Base-by-base conservation (phyloP, 1,140 invertebrate genomes). In the Xylocopa sonorina region DNA sequence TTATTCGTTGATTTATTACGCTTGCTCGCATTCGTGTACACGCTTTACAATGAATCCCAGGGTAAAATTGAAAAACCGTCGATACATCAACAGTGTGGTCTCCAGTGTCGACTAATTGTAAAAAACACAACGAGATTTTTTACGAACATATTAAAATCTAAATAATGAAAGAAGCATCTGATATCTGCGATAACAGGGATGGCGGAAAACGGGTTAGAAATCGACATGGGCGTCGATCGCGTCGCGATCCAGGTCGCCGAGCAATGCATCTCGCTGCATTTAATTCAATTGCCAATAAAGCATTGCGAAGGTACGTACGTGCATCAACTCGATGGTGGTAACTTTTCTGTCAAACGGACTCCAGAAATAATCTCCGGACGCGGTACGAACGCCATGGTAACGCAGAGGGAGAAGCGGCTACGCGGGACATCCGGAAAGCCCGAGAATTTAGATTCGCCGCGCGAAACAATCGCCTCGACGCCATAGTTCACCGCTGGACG, bases 241-340 rank as follows among this genome's bases (percentile, higher is more conserved):
- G 27, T 24, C 3, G 27, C 29, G 24, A 46, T 48, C 21, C 16
- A 66, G 27, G 27, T 66, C 63, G 43, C 18, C 43, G 18, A 10
- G 43, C 43, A 66, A 66, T 66, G 29, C 24, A 48, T 66, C 43
- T 21, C 27, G 16, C 24, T 12, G 43, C 27, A 48, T 66, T 66
- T 66, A 66, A 66, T 66, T 41, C 63, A 66, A 66, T 66, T n/a
- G 43, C 63, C 63, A 66, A 66, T 66, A 66, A 48, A 18, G 41
- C 38, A 24, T 66, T 66, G 18, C 21, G 18, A 46, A 32, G 63
- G 14, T 46, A 48, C 43, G 34, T 32, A 18, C 43, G 46, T 64
- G 12, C 24, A 9, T 46, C 41, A 7, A 5, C 24, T 12, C 12
- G 16, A 4, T 64, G 62, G 12, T 29, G 29, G 46, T 29, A 24